Evolutionary conservation across 2,888 invertebrate species (phyloP).

Genomic region (Ophion slaviceki): DNA sequence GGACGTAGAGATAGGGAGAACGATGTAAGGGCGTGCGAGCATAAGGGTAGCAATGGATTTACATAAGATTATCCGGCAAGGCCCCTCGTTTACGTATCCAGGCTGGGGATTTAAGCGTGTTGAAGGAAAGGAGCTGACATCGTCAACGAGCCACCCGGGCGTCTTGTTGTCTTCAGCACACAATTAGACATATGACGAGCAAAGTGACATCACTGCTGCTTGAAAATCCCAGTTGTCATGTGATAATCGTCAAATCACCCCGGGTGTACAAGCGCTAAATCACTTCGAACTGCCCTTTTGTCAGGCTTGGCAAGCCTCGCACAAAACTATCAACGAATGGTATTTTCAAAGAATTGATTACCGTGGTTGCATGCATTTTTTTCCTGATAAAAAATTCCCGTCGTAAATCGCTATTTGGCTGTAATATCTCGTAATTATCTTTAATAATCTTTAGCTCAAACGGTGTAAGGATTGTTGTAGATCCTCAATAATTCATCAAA

Average conservation of each 20-base stretch:
- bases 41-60: slow-evolving; percentile 80
- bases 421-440: no score
- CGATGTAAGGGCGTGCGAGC: slow-evolving; percentile 73
- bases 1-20: slow-evolving; percentile 55
- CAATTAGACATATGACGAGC: slow-evolving; percentile 74
- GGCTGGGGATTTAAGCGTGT: slow-evolving; percentile 69
- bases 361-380: no score
- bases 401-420: no score
- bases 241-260: slow-evolving; percentile 34
- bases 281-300: not conserved
- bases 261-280: not conserved
- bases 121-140: slow-evolving; percentile 62
- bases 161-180: slow-evolving; percentile 74
- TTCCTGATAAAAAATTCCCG: no score
- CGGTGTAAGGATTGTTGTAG: no score
- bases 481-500: no score
- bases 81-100: slow-evolving; percentile 68
- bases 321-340: not conserved
- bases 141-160: slow-evolving; percentile 75
- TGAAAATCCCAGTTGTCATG: slow-evolving; percentile 32
- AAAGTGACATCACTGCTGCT: slow-evolving; percentile 35
- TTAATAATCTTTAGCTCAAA: no score
- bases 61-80: slow-evolving; percentile 81
- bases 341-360: no score
- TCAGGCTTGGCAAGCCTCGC: not conserved